Evolutionary conservation across 2,888 invertebrate species (phyloP), one percentile per base, ranked within the genome.

Genomic region (Tachystola acroxantha): DNA sequence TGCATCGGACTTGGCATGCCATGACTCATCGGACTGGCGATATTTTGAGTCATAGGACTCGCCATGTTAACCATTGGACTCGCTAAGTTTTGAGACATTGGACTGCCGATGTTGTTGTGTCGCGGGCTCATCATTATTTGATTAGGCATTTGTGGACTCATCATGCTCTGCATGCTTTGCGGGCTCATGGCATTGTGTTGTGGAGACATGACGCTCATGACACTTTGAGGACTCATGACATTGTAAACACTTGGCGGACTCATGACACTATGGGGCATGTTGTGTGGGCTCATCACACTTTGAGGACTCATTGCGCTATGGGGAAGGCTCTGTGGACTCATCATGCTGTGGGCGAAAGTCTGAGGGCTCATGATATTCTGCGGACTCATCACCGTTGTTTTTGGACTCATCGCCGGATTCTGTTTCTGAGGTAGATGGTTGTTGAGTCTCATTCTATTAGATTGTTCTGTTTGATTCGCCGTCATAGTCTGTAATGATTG

Each of bases 131-230:
- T 85, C 61, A 79, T 74, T 42, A 85, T 79, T 53, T 84, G 85
- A 46, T 73, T 84, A 1, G 84, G 58, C 74, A 82, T 81, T 54
- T 81, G 85, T 9, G 85, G 85, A 43, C 85, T 85, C 80, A 84
- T 73, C 7, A 84, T 46, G 30, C 79, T 81, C 43, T 78, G 84
- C 71, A 82, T 81, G 37, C 80, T 85, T 51, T 84, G 82, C 1
- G 86, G 85, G 39, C 85, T 86, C 85, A 86, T 82, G 1, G 76
- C 80, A 26, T 81, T 84, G 38, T 86, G 80, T 47, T 78, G 84
- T 2, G 84, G 82, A 25, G 82, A 84, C 82, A 84, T 84, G n/a
- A 84, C 84, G 36, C 84, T 85, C 84, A 84, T 82, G 1, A 75
- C 79, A 37, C 79, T 85, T 43, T 84, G 85, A 1, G 87, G 87